These are phyloP conservation scores for Rhimphoctona megacephalus DNA, from an alignment of 2,888 invertebrate genomes.

Conservation along the genomic window DNA sequence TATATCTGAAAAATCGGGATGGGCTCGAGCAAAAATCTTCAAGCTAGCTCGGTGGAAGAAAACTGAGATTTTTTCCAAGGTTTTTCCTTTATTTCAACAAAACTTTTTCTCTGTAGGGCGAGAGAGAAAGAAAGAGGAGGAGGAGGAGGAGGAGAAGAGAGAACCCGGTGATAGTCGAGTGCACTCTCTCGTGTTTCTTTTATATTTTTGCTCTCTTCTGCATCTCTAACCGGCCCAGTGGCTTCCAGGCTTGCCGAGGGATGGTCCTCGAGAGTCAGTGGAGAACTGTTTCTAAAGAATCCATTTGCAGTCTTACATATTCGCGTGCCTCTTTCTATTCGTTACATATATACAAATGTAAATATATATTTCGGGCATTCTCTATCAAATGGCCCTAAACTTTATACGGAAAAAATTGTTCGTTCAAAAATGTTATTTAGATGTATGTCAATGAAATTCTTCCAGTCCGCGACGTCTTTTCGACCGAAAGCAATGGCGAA, in stretches of 20 bases:
- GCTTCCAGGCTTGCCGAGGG: slow-evolving; percentile 59
- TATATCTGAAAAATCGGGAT: slow-evolving; percentile 49
- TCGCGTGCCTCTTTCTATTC: slow-evolving; percentile 29
- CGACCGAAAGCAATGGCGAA: no score
- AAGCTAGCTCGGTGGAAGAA: slow-evolving; percentile 12
- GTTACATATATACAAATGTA: slow-evolving; percentile 11
- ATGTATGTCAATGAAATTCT: neutral
- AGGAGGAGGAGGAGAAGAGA: neutral
- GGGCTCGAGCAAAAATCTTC: slow-evolving; percentile 18
- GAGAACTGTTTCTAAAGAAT: slow-evolving; percentile 65
- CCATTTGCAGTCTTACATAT: slow-evolving; percentile 67
- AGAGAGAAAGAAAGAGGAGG: neutral
- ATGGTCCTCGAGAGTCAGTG: slow-evolving; percentile 50
- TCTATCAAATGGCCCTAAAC: neutral
- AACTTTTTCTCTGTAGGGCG: slow-evolving; percentile 50
- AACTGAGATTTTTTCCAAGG: slow-evolving; percentile 5
- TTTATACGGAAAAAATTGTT: neutral
- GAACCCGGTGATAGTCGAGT: slow-evolving; percentile 42
- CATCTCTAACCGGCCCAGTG: slow-evolving; percentile 49
- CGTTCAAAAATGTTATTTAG: neutral
- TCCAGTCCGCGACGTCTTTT: neutral
- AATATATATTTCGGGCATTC: slow-evolving; percentile 2
- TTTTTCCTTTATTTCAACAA: slow-evolving; percentile 56
- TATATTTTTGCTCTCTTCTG: slow-evolving; percentile 53
- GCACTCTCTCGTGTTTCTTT: slow-evolving; percentile 48